These are phyloP conservation scores for Anas acuta DNA, from an alignment of 2,797 vertebrate genomes.

Conservation along the genomic window DNA sequence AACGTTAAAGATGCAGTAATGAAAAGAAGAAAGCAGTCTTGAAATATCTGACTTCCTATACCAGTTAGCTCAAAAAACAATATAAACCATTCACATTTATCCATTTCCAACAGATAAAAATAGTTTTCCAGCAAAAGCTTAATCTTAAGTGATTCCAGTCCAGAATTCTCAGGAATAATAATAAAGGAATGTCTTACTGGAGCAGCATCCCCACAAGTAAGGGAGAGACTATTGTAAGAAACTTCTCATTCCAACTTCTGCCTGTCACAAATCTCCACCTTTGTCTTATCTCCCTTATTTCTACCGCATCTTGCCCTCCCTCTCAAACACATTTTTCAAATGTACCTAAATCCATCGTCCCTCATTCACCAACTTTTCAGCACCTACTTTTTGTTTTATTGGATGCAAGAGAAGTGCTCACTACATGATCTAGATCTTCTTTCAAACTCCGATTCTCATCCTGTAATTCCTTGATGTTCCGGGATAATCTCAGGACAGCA, in stretches of 20 bases:
- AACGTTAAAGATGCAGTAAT: neutral
- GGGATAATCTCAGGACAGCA: constrained; percentile 84
- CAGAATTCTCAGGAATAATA: neutral
- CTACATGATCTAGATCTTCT: constrained; percentile 82
- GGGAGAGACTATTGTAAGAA: neutral
- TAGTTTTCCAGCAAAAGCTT: neutral
- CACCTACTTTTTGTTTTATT: constrained; percentile 60
- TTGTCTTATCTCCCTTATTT: neutral
- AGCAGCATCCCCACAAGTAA: neutral
- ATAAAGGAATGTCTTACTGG: neutral
- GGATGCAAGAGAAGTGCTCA: constrained; percentile 70
- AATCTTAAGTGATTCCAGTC: neutral
- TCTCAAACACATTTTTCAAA: neutral
- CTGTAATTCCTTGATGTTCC: constrained; percentile 85
- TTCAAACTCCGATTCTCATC: constrained; percentile 86
- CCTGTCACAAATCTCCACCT: neutral
- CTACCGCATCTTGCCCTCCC: neutral
- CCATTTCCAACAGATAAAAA: neutral
- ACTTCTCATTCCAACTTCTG: neutral
- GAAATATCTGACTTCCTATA: neutral
- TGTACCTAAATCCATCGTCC: neutral
- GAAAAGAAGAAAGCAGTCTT: neutral
- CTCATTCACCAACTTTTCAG: accelerated
- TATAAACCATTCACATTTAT: neutral
- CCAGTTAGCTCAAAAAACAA: neutral